These are phyloP conservation scores for Campopleginae sp. DNA, from an alignment of 2,888 invertebrate genomes.

Conservation along the genomic window DNA sequence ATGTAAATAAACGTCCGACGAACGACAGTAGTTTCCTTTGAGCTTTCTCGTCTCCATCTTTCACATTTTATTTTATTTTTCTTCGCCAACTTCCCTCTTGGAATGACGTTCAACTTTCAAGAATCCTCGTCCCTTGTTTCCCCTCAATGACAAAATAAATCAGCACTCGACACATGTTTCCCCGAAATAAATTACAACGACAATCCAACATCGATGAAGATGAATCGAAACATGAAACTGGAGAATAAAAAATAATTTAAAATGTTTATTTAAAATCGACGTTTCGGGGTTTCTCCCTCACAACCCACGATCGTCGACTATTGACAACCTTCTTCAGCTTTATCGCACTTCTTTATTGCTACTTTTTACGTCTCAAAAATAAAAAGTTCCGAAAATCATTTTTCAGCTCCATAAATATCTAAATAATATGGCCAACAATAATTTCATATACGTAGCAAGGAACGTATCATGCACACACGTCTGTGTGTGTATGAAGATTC, in stretches of 20 bases:
- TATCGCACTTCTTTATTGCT: too few species aligned
- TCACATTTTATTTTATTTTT: neutral
- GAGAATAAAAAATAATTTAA: too few species aligned
- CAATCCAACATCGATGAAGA: neutral
- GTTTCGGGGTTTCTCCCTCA: too few species aligned
- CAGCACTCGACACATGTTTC: neutral
- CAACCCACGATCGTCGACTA: too few species aligned
- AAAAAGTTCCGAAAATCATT: too few species aligned
- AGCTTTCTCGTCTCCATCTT: conserved; percentile 33
- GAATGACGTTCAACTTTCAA: conserved; percentile 21
- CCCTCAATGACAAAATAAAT: neutral
- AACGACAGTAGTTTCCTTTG: conserved; percentile 54
- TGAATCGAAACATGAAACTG: neutral
- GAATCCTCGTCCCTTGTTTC: conserved; percentile 24
- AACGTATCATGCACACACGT: neutral
- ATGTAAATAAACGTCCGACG: conserved; percentile 56
- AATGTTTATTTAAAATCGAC: too few species aligned
- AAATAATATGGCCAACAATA: neutral
- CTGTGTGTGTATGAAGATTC: neutral
- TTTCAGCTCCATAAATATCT: neutral
- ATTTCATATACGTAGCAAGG: neutral
- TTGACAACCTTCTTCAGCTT: too few species aligned
- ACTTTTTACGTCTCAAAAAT: too few species aligned
- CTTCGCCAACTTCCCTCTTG: neutral
- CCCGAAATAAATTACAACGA: neutral